Evolutionary conservation across 2,888 invertebrate species (phyloP), one percentile per base, ranked within the genome.

Genomic region (Linhomoeus sp.): DNA sequence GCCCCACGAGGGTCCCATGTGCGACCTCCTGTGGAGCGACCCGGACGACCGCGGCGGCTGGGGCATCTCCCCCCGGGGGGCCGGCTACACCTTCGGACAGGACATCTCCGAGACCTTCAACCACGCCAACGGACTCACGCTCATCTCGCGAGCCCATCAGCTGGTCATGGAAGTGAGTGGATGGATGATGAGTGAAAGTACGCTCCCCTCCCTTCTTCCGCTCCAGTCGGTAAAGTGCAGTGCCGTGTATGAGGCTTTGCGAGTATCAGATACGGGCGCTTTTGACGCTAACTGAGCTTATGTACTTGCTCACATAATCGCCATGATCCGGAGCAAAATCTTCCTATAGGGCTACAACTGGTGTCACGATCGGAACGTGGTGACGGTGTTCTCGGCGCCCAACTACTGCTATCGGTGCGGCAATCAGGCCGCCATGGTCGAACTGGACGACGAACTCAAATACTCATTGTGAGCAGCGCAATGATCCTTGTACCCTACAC

Each of bases 381-480:
- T 99, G 67, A 99, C 97, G 66, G 94, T 99, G 69, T 97, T 99
- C 76, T 92, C 92, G 66, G 97, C 97, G 63, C 97, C 97, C 60
- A 97, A 97, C 73, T 99, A 99, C 72, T 97, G 97, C 75, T 97
- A 97, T 73, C 83, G 97, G 66, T 97, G 97, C 73, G 97, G 97
- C 63, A 97, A 97, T 73, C 94, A 97, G 76, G 94, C 92, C 63
- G 92, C 92, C 68, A 90, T 94, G 65, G 92, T 94, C 92, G 92
- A 94, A 78, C 76, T 94, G 75, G 94, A 94, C 75, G 94, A 94
- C 76, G 83, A 87, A 70, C 80, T 94, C 68, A 92, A 94, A 78
- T 94, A 92, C 78, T 90, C 92, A 77, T 94, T 94, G 92, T 92
- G 77, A 61, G 48, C 59, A 63, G 45, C 59, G 60, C 43, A 51